Percentiles rank a stretch among this genome's conserved stretches.
Evolutionary conservation across 2,797 vertebrate species (phyloP).

Genomic region (Acanthurus tractus): DNA sequence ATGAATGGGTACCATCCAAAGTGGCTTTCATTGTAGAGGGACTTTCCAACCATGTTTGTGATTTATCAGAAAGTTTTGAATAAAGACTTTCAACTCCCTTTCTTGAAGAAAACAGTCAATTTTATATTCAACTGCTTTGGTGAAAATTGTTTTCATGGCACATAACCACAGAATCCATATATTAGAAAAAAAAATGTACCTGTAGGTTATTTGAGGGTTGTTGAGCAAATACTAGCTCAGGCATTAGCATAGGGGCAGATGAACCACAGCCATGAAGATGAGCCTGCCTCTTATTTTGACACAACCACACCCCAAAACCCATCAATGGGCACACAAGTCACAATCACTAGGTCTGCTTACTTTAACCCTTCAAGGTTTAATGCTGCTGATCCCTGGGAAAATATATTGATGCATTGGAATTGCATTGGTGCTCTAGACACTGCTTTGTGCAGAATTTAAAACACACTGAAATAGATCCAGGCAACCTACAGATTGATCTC

Average conservation of each 20-base stretch:
- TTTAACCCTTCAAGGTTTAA: conserved; percentile 37
- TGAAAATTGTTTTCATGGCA: neutral
- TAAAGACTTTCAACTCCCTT: neutral
- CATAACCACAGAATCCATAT: neutral
- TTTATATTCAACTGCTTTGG: neutral
- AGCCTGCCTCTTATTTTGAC: conserved; percentile 26
- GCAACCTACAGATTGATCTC: conserved; percentile 17
- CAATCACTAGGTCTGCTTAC: conserved; percentile 49
- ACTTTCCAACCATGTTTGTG: conserved; percentile 8
- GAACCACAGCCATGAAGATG: conserved; percentile 8
- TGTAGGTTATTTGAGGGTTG: neutral
- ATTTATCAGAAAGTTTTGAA: conserved; percentile 13
- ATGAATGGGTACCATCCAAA: conserved; percentile 22
- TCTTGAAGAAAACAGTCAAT: too few relatives aligned
- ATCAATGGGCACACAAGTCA: conserved; percentile 40
- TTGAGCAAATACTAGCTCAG: neutral
- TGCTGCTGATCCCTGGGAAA: conserved; percentile 48
- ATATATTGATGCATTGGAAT: conserved; percentile 22
- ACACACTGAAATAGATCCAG: conserved; percentile 40
- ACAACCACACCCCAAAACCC: neutral
- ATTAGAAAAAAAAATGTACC: neutral
- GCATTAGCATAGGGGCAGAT: neutral
- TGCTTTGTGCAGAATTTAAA: conserved; percentile 47
- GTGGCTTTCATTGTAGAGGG: conserved; percentile 7
- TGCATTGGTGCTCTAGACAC: conserved; percentile 32